phyloP scores from a whole-genome alignment of 2,888 invertebrate species.

The Agonum fuliginosum region DNA sequence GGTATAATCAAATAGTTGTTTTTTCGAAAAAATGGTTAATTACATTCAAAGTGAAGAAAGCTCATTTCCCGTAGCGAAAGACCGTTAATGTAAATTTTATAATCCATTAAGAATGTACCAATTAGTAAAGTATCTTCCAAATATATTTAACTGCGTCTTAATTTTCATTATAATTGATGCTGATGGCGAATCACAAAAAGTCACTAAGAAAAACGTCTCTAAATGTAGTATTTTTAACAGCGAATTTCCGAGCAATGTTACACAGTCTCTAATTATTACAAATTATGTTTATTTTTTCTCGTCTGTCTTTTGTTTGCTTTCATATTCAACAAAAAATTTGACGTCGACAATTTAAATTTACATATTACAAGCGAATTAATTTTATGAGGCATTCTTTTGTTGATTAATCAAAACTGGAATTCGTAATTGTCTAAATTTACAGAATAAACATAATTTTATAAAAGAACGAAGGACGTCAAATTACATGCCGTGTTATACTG shows the following conservation, averaged over 20 bases:
- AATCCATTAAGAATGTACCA: conserved; percentile 59
- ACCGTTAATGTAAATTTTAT: conserved; percentile 57
- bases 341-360: conserved; percentile 25
- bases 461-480: no score
- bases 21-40: conserved; percentile 51
- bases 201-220: conserved; percentile 28
- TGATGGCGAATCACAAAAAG: conserved; percentile 39
- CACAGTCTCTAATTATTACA: conserved; percentile 36
- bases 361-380: conserved; percentile 31
- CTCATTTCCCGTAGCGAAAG: background rate
- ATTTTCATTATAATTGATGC: conserved; percentile 44
- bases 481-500: no score
- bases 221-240: conserved; percentile 20
- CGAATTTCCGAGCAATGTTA: conserved; percentile 6
- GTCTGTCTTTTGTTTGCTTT: conserved; percentile 39
- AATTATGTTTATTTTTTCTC: conserved; percentile 45
- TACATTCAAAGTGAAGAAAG: conserved; percentile 6
- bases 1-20: conserved; percentile 10
- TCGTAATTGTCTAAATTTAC: no score
- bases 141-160: conserved; percentile 52
- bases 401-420: background rate
- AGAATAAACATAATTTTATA: no score
- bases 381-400: background rate
- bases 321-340: background rate
- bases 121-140: conserved; percentile 58